Conservation (phyloP, 2,888 invertebrate genomes). For the Thera obeliscata region DNA sequence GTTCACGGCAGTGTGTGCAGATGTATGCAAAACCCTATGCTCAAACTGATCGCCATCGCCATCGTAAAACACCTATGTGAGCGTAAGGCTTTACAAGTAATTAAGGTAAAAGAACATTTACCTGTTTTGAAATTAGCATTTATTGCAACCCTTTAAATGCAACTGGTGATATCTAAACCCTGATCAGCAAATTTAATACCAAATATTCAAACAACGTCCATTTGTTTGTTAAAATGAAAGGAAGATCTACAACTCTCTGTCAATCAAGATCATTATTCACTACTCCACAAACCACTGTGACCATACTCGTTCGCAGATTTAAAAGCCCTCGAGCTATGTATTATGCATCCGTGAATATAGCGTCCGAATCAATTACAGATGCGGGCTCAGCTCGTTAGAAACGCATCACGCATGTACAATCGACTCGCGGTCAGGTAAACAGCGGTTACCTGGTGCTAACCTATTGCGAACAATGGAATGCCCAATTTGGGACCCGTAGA, state of each 20-base stretch:
- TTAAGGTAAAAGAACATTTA: neutral
- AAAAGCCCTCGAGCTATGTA: constrained; percentile 72
- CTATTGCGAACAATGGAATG: constrained; percentile 75
- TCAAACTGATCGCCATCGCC: too few species aligned
- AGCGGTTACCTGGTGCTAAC: constrained; percentile 79
- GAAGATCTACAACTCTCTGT: constrained; percentile 46
- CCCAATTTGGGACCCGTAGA: constrained; percentile 74
- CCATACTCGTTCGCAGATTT: constrained; percentile 55
- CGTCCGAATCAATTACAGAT: constrained; percentile 80
- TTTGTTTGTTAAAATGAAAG: constrained; percentile 44
- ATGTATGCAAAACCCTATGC: too few species aligned
- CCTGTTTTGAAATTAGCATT: neutral
- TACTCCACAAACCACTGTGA: constrained; percentile 53
- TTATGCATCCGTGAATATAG: constrained; percentile 84
- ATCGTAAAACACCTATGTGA: too few species aligned
- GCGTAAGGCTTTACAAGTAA: neutral
- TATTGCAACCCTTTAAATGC: neutral
- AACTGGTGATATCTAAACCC: constrained; percentile 11
- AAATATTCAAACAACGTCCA: constrained; percentile 35
- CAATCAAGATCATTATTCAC: constrained; percentile 59
- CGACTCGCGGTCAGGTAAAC: constrained; percentile 72
- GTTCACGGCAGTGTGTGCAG: too few species aligned
- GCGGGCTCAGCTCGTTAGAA: constrained; percentile 78
- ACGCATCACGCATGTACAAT: constrained; percentile 84
- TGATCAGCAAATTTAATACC: constrained; percentile 24